Evolutionary conservation across 2,113 vertebrate genomes (phyloP).

Genomic region (Condylura cristata): DNA sequence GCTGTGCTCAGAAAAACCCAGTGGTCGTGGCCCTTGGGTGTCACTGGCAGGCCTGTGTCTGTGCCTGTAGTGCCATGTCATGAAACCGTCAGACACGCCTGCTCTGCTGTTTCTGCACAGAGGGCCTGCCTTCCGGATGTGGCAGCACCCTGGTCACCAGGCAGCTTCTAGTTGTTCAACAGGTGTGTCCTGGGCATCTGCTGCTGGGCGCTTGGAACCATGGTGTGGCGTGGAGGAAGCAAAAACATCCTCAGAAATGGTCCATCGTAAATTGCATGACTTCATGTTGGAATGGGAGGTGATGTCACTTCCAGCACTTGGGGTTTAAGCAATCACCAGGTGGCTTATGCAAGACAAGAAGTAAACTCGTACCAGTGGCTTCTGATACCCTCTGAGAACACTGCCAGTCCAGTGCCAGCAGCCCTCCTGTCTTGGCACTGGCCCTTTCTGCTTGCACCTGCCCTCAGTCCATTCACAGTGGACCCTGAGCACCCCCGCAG

Average conservation of each 20-base stretch:
- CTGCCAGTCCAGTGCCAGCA: not conserved
- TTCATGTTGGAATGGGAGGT: not conserved
- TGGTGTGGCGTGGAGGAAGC: not conserved
- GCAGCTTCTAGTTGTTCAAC: not conserved
- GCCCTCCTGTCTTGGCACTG: not conserved
- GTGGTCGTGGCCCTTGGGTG: not conserved
- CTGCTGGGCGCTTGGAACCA: not conserved
- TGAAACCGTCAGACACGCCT: not conserved
- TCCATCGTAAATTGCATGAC: not conserved
- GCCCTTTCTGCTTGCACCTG: not conserved
- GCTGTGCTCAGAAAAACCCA: not conserved
- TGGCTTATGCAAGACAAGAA: not conserved
- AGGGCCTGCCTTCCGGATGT: not conserved
- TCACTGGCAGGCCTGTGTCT: accelerated
- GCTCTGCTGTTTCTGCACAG: not conserved
- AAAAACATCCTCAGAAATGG: not conserved
- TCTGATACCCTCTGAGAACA: not conserved
- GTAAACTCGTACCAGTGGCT: not conserved
- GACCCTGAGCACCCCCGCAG: not conserved
- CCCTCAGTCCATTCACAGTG: not conserved
- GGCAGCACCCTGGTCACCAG: not conserved
- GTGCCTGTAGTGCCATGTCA: not conserved
- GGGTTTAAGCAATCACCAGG: not conserved
- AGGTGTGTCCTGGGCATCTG: not conserved
- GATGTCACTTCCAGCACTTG: not conserved